Conservation (phyloP, 1,140 invertebrate genomes). For the Scaptomyza hsui region DNA sequence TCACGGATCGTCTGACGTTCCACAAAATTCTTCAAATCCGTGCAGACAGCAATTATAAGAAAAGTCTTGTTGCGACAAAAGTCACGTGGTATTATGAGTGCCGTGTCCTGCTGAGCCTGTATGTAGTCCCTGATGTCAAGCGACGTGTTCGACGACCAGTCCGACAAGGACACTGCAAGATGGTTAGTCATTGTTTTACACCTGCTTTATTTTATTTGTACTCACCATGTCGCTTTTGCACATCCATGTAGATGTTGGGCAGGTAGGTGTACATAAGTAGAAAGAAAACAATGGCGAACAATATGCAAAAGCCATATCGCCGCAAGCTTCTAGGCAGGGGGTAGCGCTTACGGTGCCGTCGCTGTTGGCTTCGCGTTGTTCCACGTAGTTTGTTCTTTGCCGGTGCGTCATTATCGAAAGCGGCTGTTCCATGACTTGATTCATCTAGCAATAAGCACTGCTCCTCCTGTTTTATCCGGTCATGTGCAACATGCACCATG, state of each 20-base stretch:
- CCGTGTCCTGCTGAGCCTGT: constrained; percentile 88
- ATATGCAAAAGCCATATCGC: constrained; percentile 31
- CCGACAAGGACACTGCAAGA: constrained; percentile 80
- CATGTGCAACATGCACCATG: constrained; percentile 22
- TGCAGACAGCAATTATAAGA: constrained; percentile 90
- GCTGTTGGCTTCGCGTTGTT: constrained; percentile 22
- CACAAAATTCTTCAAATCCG: constrained; percentile 88
- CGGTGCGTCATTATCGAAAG: constrained; percentile 41
- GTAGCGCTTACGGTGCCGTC: constrained; percentile 28
- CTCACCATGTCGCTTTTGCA: constrained; percentile 55
- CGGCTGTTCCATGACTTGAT: constrained; percentile 10
- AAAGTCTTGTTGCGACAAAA: constrained; percentile 86
- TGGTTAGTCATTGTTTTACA: not conserved
- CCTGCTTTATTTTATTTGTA: not conserved
- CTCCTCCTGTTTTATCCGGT: constrained; percentile 37
- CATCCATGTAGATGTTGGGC: constrained; percentile 54
- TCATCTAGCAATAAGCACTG: constrained; percentile 37
- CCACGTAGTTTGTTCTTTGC: constrained; percentile 31
- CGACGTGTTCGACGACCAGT: constrained; percentile 90
- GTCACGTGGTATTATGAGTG: constrained; percentile 86
- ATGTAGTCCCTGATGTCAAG: constrained; percentile 89
- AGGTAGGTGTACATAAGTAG: constrained; percentile 56
- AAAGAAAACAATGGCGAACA: constrained; percentile 21
- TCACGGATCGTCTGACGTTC: constrained; percentile 89
- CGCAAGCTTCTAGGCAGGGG: constrained; percentile 45